Evolutionary conservation across 2,797 vertebrate genomes (phyloP).

Genomic region (Cephalopachus bancanus): DNA sequence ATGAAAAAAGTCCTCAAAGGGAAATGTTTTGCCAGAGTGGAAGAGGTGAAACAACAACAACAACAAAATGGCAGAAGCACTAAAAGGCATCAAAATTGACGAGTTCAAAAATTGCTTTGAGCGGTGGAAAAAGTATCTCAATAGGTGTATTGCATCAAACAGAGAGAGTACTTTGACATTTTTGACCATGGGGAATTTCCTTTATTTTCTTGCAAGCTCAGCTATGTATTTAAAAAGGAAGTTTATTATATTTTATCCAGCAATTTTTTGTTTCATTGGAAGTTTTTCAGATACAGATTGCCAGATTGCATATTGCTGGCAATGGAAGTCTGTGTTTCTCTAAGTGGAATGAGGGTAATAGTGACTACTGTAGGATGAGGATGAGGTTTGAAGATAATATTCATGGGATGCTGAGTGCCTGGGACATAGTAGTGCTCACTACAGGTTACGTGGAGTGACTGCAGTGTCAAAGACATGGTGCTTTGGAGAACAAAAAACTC

Average conservation of each 20-base stretch:
- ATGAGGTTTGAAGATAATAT: background rate
- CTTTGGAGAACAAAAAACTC: background rate
- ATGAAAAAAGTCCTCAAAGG: too few relatives aligned
- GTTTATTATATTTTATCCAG: constrained; percentile 16
- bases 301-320: background rate
- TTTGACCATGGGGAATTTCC: background rate
- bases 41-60: too few relatives aligned
- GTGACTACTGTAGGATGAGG: background rate
- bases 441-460: background rate
- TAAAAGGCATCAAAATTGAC: too few relatives aligned
- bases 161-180: too few relatives aligned
- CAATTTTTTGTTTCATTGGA: background rate
- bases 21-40: too few relatives aligned
- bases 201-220: constrained; percentile 8
- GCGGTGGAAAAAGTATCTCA: too few relatives aligned
- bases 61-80: too few relatives aligned
- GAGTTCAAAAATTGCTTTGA: too few relatives aligned
- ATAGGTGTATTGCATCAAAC: too few relatives aligned
- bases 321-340: background rate
- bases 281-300: background rate
- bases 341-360: background rate
- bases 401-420: background rate
- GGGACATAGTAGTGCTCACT: background rate
- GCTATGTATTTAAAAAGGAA: background rate
- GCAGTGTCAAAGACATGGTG: background rate